Percentiles rank a stretch among this genome's conserved stretches.
These are phyloP conservation scores for Petaurus breviceps DNA, from an alignment of 2,113 vertebrate genomes.

Conservation along the genomic window DNA sequence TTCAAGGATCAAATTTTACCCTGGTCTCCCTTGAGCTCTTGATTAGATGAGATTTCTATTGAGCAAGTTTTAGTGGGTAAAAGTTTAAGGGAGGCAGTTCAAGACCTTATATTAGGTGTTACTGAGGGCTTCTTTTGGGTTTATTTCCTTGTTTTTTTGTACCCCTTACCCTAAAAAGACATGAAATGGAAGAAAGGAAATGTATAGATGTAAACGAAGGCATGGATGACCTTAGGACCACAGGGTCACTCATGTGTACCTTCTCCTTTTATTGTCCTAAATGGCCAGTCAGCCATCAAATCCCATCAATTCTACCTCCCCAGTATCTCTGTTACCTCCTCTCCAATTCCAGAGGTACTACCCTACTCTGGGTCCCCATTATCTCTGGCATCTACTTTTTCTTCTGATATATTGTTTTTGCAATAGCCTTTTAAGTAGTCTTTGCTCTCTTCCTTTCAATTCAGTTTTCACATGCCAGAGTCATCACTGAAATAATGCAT, in stretches of 20 bases:
- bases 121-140: neutral
- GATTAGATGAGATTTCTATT: neutral
- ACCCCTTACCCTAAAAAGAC: neutral
- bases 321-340: neutral
- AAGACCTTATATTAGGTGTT: neutral
- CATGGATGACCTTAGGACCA: neutral
- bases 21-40: neutral
- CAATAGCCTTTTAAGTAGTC: neutral
- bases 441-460: neutral
- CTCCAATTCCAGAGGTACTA: neutral
- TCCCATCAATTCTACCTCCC: neutral
- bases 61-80: neutral
- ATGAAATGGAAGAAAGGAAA: neutral
- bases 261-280: neutral
- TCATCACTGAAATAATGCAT: neutral
- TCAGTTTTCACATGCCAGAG: neutral
- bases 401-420: neutral
- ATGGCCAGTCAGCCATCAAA: neutral
- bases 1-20: neutral
- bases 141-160: neutral
- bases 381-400: neutral
- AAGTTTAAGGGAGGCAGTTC: neutral
- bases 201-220: neutral
- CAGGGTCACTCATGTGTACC: neutral
- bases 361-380: neutral